Evolutionary conservation across 2,113 vertebrate species (phyloP).

Genomic region (Thalassoma bifasciatum): DNA sequence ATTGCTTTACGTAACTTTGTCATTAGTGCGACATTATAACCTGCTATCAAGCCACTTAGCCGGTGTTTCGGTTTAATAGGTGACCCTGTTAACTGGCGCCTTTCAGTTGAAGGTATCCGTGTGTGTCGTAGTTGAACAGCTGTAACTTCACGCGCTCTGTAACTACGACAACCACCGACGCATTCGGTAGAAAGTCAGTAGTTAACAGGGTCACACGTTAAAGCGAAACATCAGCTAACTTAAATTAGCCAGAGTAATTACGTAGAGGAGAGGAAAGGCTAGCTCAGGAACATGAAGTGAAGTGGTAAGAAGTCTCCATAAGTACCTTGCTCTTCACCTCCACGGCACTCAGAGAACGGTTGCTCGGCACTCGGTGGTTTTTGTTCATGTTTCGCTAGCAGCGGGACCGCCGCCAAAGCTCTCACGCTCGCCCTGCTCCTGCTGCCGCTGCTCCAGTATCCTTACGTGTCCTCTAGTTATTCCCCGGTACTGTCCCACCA

Average conservation of each 20-base stretch:
- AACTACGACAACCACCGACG: too few species aligned
- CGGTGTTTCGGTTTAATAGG: not conserved
- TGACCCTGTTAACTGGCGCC: too few species aligned
- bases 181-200: too few species aligned
- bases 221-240: constrained; percentile 23
- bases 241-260: constrained; percentile 54
- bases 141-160: too few species aligned
- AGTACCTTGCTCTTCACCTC: constrained; percentile 88
- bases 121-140: too few species aligned
- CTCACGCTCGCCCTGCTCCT: constrained; percentile 62
- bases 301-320: not conserved
- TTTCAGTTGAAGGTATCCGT: too few species aligned
- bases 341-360: constrained; percentile 82
- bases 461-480: constrained; percentile 3
- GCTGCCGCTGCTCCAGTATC: constrained; percentile 14
- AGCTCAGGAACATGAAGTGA: not conserved
- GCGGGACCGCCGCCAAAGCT: constrained; percentile 64
- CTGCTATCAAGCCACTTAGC: constrained; percentile 64
- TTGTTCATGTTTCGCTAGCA: constrained; percentile 85
- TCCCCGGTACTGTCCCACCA: constrained; percentile 1
- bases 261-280: not conserved
- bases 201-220: too few species aligned
- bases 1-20: not conserved
- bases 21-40: constrained; percentile 30
- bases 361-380: constrained; percentile 83